Evolutionary conservation across 2,888 invertebrate species (phyloP), one percentile per base, ranked within the genome.

Genomic region (Ptychoptera contaminata): DNA sequence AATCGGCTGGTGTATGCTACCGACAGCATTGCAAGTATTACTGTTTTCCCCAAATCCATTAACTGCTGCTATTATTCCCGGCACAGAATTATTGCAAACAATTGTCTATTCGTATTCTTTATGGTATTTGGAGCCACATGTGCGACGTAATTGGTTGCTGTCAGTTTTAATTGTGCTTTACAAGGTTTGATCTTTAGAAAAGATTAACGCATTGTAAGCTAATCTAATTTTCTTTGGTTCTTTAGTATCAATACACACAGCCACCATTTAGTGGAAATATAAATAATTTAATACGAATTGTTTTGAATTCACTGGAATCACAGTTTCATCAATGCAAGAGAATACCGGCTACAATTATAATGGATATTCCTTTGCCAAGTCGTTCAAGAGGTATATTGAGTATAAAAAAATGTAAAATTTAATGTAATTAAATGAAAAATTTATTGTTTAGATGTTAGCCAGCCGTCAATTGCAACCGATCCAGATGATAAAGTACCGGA

Each of bases 81-180:
- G 63, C 2, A 61, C 67, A 6, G 72, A 72, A 53, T 72, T 75
- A 51, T 74, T 74, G 55, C 77, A 75, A 53, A 79, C 79, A 48
- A 50, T 62, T 14, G 55, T 60, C 8, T 64, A 62, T 43, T 72
- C 72, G 51, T 93, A 91, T 63, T 88, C 93, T 11, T 70, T 98
- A 40, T 90, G 88, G 77, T 76, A 80, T 52, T 68, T 97, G 47
- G 88, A 92, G 60, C 79, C 90, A 1, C 86, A 90, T 58, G 78
- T 82, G 10, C 70, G 97, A 4, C 73, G 88, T 37, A 84, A 86
- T 52, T 98, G 98, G 97, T 76, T 98, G 12, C 83, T 88, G 74
- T 78, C 94, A 1, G 66, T 96, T 15, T 77, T 96, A 11, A 90
- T 97, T 11, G 78, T 97, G 44, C 71, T 98, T 1, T 98, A 98